Base-by-base conservation (phyloP, 2,888 invertebrate genomes). In the Agelastica alni region DNA sequence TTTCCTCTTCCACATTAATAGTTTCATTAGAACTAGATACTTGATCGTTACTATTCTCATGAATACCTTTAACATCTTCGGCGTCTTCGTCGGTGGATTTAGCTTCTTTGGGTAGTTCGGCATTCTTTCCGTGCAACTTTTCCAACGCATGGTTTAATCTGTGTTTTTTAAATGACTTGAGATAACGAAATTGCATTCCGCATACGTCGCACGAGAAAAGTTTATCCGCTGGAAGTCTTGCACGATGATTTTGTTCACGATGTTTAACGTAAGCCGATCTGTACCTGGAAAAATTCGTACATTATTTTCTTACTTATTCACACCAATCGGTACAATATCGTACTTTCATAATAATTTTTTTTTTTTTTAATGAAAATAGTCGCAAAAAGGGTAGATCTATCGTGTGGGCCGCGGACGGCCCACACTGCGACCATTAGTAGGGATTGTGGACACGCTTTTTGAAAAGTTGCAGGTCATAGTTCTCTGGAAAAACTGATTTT, bases 121-220 rank as follows among this genome's bases (percentile, higher is more conserved):
- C 65, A 30, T 74, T 75, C 60, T 87, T 87, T 4, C 90, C 87
- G 70, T 92, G 92, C 51, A 92, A 80, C 59, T 91, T 83, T 73
- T 92, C 92, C 28, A 93, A 75, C 0, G 92, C 91, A 74, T 93
- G 93, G 70, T 93, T 93, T 51, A 93, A 81, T 16, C 93, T 84
- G 72, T 93, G 93, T 75, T 93, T 93, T 75, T 92, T 92, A 77
- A 93, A 93, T 0, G 92, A 93, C 71, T 93, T 93, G 42, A 93
- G 82, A 75, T 93, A 93, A 61, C 92, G 51, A 49, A 93, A 93
- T 74, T 93, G 93, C 93, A 93, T 93, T 56, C 93, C 93, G 75
- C 93, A 93, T 2, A 93, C 91, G 71, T 93, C 93, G 72, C 93
- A 93, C 13, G 92, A 92, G 78, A 93, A 93, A 12, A 93, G 83